Conservation (phyloP, 1,140 invertebrate genomes). For the Pararge aegeria region DNA sequence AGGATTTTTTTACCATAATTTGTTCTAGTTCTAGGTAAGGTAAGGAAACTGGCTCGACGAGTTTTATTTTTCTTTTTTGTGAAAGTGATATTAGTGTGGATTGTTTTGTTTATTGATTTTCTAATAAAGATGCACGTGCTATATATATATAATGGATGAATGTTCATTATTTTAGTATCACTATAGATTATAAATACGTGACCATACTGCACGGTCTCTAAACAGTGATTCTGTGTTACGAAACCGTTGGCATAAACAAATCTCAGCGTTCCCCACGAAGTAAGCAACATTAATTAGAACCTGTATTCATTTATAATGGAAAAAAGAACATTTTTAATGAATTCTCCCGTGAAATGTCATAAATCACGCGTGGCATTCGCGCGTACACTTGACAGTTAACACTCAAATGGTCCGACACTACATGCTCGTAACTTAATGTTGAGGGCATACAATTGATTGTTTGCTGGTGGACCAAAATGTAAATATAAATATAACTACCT, state of each 20-base stretch:
- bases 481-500: too few species aligned
- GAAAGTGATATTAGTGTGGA: too few species aligned
- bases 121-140: too few species aligned
- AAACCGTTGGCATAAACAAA: conserved; percentile 10
- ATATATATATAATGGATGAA: too few species aligned
- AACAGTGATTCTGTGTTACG: not conserved
- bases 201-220: not conserved
- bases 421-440: not conserved
- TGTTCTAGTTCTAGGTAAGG: too few species aligned
- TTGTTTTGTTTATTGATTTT: too few species aligned
- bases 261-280: conserved; percentile 1
- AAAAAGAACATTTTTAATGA: conserved; percentile 12
- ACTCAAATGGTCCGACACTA: not conserved
- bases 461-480: too few species aligned
- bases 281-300: conserved; percentile 14
- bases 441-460: not conserved
- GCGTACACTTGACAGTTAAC: not conserved
- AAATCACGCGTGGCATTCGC: conserved; percentile 5
- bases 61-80: too few species aligned
- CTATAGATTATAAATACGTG: too few species aligned
- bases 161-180: too few species aligned
- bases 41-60: too few species aligned
- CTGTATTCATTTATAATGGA: conserved; percentile 6
- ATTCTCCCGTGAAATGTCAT: not conserved
- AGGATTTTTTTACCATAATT: too few species aligned